Evolutionary conservation across 2,888 invertebrate genomes (phyloP).

Genomic region (Pedicia rivosa): DNA sequence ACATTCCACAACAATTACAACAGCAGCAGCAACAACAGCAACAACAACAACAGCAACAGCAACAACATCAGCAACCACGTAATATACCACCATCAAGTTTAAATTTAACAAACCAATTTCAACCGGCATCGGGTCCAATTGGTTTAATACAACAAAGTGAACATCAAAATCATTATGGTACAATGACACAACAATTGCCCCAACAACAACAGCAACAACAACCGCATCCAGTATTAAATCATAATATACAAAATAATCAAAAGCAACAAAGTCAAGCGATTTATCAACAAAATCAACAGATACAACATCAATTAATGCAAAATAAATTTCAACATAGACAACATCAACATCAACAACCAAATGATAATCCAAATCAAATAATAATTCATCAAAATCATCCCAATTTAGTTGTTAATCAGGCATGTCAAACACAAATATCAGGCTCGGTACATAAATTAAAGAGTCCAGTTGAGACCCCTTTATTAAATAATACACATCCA

Average conservation of each 20-base stretch:
- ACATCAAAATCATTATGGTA: not conserved
- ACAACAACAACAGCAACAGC: conserved; percentile 19
- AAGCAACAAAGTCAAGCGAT: conserved; percentile 14
- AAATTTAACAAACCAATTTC: conserved; percentile 27
- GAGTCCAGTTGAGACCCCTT: conserved; percentile 11
- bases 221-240: conserved; percentile 31
- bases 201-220: conserved; percentile 22
- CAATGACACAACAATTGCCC: conserved; percentile 16
- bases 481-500: conserved; percentile 9
- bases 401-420: conserved; percentile 29
- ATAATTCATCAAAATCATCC: conserved; percentile 32
- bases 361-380: conserved; percentile 23
- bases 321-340: conserved; percentile 10
- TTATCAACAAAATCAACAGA: conserved; percentile 16
- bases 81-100: conserved; percentile 25
- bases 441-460: conserved; percentile 15
- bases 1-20: conserved; percentile 18
- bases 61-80: conserved; percentile 14
- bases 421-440: conserved; percentile 30
- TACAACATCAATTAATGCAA: conserved; percentile 7
- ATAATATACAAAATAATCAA: conserved; percentile 17
- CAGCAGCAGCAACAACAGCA: too few relatives aligned
- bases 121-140: conserved; percentile 25
- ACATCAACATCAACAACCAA: conserved; percentile 5
- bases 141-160: conserved; percentile 18